phyloP scores from a whole-genome alignment of 2,797 vertebrate species.

The Neostethus bicornis region DNA sequence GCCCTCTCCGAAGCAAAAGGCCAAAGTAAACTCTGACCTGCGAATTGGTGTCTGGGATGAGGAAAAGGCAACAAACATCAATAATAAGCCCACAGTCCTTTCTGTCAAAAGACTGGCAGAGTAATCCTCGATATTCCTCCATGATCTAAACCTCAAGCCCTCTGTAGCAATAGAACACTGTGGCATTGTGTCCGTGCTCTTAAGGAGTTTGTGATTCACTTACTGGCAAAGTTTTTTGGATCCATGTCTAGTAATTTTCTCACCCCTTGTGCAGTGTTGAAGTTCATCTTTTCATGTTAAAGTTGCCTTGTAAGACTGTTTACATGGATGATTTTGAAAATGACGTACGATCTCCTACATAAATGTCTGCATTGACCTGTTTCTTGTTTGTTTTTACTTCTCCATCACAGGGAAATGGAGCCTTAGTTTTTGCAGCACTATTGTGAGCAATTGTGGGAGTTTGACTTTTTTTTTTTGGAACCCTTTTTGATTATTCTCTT shows the following conservation, averaged over 20 bases:
- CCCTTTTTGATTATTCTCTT: slow-evolving; percentile 48
- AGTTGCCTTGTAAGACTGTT: slow-evolving; percentile 47
- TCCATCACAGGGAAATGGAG: slow-evolving; percentile 21
- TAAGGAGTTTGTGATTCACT: slow-evolving; percentile 72
- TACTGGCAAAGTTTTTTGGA: slow-evolving; percentile 61
- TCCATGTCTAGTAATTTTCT: slow-evolving; percentile 59
- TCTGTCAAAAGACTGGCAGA: slow-evolving; percentile 65
- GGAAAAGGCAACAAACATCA: slow-evolving; percentile 66
- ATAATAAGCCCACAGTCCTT: slow-evolving; percentile 57
- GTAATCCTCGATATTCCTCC: slow-evolving; percentile 76
- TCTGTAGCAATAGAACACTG: slow-evolving; percentile 69
- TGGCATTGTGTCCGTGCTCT: slow-evolving; percentile 70
- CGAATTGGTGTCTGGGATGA: slow-evolving; percentile 68
- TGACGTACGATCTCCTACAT: slow-evolving; percentile 28
- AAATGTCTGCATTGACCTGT: slow-evolving; percentile 23
- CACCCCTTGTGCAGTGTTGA: slow-evolving; percentile 44
- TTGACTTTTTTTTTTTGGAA: slow-evolving; percentile 42
- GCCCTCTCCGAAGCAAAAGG: slow-evolving; percentile 62
- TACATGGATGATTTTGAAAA: slow-evolving; percentile 24
- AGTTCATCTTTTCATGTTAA: slow-evolving; percentile 47
- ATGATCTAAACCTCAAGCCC: slow-evolving; percentile 76
- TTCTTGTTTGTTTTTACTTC: slow-evolving; percentile 24
- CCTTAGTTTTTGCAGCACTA: slow-evolving; percentile 35
- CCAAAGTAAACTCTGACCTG: slow-evolving; percentile 74
- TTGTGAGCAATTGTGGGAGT: slow-evolving; percentile 29